phyloP scores from a whole-genome alignment of 2,113 vertebrate genomes.

The Protobothrops flavoviridis region DNA sequence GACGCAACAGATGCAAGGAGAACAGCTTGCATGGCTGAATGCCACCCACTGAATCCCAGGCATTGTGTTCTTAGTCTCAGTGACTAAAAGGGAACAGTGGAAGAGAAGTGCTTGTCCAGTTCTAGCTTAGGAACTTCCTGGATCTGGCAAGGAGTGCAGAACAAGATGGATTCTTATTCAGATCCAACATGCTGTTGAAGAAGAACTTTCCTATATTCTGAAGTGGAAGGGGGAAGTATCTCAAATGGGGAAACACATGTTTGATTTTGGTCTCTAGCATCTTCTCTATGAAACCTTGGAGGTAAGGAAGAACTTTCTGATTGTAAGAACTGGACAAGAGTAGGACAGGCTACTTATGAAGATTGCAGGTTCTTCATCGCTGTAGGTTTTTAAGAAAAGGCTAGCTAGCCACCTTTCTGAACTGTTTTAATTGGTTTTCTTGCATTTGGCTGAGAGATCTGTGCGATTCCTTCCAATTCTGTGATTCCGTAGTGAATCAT shows the following conservation, averaged over 20 bases:
- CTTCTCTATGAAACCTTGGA: not conserved
- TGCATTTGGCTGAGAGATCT: too few species aligned
- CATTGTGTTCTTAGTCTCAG: not conserved
- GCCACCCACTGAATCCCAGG: not conserved
- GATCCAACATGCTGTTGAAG: not conserved
- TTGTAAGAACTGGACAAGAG: too few species aligned
- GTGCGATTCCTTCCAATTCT: too few species aligned
- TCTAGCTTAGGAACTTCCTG: not conserved
- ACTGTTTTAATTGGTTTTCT: too few species aligned
- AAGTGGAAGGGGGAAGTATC: not conserved
- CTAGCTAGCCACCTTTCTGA: too few species aligned
- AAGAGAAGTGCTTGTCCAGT: not conserved
- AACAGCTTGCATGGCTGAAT: not conserved
- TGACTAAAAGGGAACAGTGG: not conserved
- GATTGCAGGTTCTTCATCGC: too few species aligned
- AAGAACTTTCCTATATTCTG: not conserved
- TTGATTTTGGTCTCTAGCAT: not conserved
- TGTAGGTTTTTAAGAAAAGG: too few species aligned
- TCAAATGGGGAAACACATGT: not conserved
- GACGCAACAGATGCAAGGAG: not conserved
- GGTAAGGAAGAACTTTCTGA: too few species aligned
- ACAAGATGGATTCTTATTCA: not conserved
- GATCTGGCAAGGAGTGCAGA: not conserved
- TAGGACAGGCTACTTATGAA: too few species aligned
- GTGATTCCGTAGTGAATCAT: too few species aligned